A percentile compares a stretch with the other conserved stretches of the same genome.
Conservation (phyloP, 2,888 invertebrate species). For the Epiblema foenella region DNA sequence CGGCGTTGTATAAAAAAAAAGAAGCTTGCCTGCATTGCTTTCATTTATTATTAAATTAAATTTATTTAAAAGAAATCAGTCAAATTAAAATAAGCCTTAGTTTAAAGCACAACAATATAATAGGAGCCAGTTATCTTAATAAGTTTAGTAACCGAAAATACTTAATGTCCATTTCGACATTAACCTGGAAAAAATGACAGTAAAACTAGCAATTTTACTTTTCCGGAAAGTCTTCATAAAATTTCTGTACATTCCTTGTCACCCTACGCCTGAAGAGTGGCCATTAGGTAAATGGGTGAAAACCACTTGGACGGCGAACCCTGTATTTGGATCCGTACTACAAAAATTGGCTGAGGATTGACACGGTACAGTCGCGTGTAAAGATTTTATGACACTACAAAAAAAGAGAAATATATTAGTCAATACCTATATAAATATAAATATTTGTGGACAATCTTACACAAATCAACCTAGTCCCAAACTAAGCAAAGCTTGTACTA, state of each 20-base stretch:
- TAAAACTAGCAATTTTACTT: neutral
- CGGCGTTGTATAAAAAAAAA: too few species aligned
- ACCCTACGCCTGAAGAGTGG: conserved; percentile 58
- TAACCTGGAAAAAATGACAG: too few species aligned
- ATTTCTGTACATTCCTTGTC: conserved; percentile 48
- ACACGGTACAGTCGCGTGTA: conserved; percentile 46
- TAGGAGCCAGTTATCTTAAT: neutral
- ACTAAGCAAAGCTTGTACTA: too few species aligned
- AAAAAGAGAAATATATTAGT: neutral
- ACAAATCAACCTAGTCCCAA: too few species aligned
- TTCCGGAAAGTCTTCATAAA: neutral
- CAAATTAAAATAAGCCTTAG: too few species aligned
- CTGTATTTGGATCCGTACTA: conserved; percentile 55
- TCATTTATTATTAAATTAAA: too few species aligned
- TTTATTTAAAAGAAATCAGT: too few species aligned
- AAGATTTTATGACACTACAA: neutral
- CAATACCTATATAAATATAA: too few species aligned
- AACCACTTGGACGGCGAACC: conserved; percentile 53
- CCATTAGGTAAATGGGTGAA: conserved; percentile 69
- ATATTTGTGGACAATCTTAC: too few species aligned
- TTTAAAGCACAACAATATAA: too few species aligned
- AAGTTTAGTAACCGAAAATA: neutral
- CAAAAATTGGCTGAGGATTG: conserved; percentile 52
- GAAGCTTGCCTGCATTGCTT: too few species aligned
- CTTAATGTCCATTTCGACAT: too few species aligned